Evolutionary conservation across 2,797 vertebrate genomes (phyloP).

Genomic region (Protosalanx chinensis): DNA sequence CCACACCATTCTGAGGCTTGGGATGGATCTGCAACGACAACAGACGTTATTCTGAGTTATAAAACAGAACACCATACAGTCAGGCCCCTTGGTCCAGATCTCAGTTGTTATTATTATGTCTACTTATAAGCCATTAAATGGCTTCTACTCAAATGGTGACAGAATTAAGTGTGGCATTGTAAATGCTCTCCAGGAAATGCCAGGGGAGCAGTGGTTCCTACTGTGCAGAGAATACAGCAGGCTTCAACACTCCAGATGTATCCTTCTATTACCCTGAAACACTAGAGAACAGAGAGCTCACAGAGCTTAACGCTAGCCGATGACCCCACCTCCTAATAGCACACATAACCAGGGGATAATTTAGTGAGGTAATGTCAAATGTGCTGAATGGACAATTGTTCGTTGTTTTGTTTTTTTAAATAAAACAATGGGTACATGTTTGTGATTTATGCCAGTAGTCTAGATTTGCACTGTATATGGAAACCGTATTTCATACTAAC

Average conservation of each 20-base stretch:
- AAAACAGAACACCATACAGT: slow-evolving; percentile 54
- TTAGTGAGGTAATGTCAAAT: slow-evolving; percentile 17
- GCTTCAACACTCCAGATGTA: slow-evolving; percentile 64
- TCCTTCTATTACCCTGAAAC: slow-evolving; percentile 58
- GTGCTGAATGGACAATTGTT: slow-evolving; percentile 2
- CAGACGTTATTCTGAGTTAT: slow-evolving; percentile 60
- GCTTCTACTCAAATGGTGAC: slow-evolving; percentile 40
- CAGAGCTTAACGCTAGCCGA: slow-evolving; percentile 29
- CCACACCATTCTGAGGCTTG: slow-evolving; percentile 56
- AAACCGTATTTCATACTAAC: background rate
- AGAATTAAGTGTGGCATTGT: slow-evolving; percentile 56
- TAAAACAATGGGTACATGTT: background rate
- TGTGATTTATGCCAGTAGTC: background rate
- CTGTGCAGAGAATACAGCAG: slow-evolving; percentile 33
- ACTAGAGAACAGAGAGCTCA: slow-evolving; percentile 39
- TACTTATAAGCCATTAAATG: slow-evolving; percentile 54
- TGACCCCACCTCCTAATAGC: slow-evolving; percentile 32
- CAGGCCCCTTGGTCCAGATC: slow-evolving; percentile 49
- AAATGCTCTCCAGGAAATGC: slow-evolving; percentile 61
- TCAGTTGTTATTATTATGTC: slow-evolving; percentile 60
- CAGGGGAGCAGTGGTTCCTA: slow-evolving; percentile 25
- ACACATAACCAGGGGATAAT: slow-evolving; percentile 22
- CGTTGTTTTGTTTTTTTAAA: background rate
- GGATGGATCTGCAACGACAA: slow-evolving; percentile 56
- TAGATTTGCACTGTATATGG: slow-evolving; percentile 3